These are phyloP conservation scores for Poeciliopsis occidentalis DNA, from an alignment of 2,113 vertebrate species.

Conservation along the genomic window DNA sequence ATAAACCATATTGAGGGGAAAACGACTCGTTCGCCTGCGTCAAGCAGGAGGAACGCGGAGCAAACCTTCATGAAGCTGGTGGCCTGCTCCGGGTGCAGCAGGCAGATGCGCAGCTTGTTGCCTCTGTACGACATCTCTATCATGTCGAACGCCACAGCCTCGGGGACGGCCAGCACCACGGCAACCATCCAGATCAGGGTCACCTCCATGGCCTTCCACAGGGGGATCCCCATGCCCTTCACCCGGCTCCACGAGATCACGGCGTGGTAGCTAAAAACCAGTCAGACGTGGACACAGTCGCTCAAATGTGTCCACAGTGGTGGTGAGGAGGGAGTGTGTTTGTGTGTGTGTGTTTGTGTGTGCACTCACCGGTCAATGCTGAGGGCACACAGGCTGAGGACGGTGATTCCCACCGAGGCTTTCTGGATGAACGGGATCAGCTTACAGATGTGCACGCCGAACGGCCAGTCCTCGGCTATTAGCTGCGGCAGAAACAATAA, in stretches of 20 bases:
- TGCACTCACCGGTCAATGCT: constrained; percentile 88
- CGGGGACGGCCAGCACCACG: constrained; percentile 85
- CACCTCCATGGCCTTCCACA: constrained; percentile 89
- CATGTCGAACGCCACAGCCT: constrained; percentile 88
- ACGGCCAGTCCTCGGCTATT: constrained; percentile 89
- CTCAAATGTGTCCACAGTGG: not conserved
- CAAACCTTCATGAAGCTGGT: constrained; percentile 84
- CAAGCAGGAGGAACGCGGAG: not conserved
- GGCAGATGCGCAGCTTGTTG: constrained; percentile 83
- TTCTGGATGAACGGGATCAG: constrained; percentile 91
- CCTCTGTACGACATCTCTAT: constrained; percentile 84
- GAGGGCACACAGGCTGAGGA: constrained; percentile 91
- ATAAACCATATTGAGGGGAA: too few species aligned
- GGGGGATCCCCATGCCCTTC: constrained; percentile 90
- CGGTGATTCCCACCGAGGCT: constrained; percentile 89
- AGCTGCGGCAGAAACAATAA: constrained; percentile 73
- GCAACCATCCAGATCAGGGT: constrained; percentile 87
- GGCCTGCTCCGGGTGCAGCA: constrained; percentile 83
- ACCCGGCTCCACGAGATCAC: constrained; percentile 93
- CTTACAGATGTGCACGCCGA: constrained; percentile 88
- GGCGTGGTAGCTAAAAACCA: constrained; percentile 83
- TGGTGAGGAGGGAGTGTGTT: not conserved
- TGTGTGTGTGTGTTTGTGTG: not conserved
- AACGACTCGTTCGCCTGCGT: not conserved
- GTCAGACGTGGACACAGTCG: not conserved